Conservation (phyloP, 2,113 vertebrate genomes). For the Chloropsis cyanopogon region DNA sequence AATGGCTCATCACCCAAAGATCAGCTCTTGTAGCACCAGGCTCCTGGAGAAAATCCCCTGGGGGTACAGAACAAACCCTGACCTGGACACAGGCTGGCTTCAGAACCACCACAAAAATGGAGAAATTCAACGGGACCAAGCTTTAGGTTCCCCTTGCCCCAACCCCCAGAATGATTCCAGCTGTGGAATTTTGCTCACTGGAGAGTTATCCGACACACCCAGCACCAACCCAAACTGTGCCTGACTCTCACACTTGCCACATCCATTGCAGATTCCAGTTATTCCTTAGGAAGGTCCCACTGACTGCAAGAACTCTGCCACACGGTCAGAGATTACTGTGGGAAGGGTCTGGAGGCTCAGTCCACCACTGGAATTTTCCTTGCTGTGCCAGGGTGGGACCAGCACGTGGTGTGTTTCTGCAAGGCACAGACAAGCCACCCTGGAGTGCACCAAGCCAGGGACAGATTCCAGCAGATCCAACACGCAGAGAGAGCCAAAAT, state of each 20-base stretch:
- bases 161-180: neutral
- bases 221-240: neutral
- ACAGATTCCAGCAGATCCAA: neutral
- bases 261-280: neutral
- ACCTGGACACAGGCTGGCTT: neutral
- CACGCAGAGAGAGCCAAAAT: neutral
- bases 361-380: neutral
- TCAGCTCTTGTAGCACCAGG: accelerated
- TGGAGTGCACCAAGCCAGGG: neutral
- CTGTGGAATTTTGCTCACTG: neutral
- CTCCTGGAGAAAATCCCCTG: neutral
- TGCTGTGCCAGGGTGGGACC: neutral
- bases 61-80: neutral
- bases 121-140: neutral
- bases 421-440: neutral
- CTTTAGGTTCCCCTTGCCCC: neutral
- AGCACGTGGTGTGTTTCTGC: neutral
- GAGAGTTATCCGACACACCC: neutral
- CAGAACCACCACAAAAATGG: neutral
- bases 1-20: neutral
- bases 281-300: neutral
- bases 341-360: neutral
- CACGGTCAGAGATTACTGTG: neutral
- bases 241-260: neutral
- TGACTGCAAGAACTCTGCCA: neutral